phyloP scores from a whole-genome alignment of 2,113 vertebrate species.

The Cyprinodon variegatus region DNA sequence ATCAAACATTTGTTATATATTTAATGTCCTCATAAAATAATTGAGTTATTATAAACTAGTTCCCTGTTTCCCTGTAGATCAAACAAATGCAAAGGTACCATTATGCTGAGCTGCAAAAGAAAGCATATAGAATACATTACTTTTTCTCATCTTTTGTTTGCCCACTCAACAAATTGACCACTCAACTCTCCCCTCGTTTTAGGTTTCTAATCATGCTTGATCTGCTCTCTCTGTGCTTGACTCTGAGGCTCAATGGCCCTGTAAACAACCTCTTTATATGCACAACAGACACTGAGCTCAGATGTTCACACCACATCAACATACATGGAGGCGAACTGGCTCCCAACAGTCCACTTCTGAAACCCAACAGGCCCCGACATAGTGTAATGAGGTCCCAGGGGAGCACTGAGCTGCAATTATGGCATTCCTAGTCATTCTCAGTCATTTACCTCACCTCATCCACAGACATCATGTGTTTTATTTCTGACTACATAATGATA shows the following conservation, averaged over 20 bases:
- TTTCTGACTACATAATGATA: neutral
- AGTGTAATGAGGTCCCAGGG: constrained; percentile 71
- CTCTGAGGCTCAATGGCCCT: constrained; percentile 40
- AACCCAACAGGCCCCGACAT: constrained; percentile 50
- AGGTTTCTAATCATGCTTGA: constrained; percentile 63
- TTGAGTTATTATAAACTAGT: too few relatives aligned
- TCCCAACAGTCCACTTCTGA: constrained; percentile 54
- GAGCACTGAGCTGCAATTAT: constrained; percentile 27
- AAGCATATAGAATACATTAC: constrained; percentile 30
- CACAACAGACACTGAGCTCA: constrained; percentile 50
- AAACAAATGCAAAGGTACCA: neutral
- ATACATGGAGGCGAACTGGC: constrained; percentile 30
- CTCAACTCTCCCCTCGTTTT: constrained; percentile 52
- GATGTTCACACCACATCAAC: constrained; percentile 55
- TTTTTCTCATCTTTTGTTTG: constrained; percentile 26
- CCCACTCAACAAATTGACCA: constrained; percentile 52
- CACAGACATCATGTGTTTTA: constrained; percentile 7
- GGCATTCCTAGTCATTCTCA: constrained; percentile 28
- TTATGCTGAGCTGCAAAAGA: neutral
- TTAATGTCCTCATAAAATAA: neutral
- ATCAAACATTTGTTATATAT: neutral
- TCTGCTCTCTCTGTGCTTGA: constrained; percentile 64
- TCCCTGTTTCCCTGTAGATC: neutral
- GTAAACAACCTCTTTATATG: constrained; percentile 72
- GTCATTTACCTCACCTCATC: constrained; percentile 34